A percentile compares a stretch with the other conserved stretches of the same genome.
Conservation (phyloP, 2,797 vertebrate species). For the Coreius guichenoti region DNA sequence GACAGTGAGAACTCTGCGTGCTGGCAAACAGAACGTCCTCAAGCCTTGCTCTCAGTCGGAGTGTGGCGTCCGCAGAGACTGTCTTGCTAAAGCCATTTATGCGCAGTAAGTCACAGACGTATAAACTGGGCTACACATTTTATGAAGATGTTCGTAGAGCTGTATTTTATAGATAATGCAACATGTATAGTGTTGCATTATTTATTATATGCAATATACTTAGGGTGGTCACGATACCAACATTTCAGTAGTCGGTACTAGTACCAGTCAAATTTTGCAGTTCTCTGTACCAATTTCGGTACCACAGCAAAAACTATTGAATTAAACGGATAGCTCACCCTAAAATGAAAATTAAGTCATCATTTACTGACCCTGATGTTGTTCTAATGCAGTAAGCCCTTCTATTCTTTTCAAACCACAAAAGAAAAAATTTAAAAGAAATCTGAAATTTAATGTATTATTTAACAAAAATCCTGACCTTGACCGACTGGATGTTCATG, state of each 20-base stretch:
- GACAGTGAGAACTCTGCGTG: slow-evolving; percentile 85
- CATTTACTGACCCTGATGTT: too few species aligned
- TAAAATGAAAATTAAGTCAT: background rate
- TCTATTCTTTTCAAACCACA: too few species aligned
- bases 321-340: background rate
- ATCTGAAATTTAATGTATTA: too few species aligned
- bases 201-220: background rate
- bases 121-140: background rate
- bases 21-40: slow-evolving; percentile 85
- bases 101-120: slow-evolving; percentile 76
- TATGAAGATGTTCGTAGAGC: background rate
- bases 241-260: background rate
- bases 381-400: too few species aligned
- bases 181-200: background rate
- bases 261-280: background rate
- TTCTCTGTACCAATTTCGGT: background rate
- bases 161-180: background rate
- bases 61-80: slow-evolving; percentile 90
- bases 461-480: too few species aligned
- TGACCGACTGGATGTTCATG: too few species aligned
- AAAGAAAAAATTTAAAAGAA: too few species aligned
- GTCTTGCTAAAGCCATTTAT: slow-evolving; percentile 92
- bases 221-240: background rate
- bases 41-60: slow-evolving; percentile 89
- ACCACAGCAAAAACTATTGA: background rate